Evolutionary conservation across 2,113 vertebrate genomes (phyloP), one percentile per base, ranked within the genome.

Genomic region (Otus sunia): DNA sequence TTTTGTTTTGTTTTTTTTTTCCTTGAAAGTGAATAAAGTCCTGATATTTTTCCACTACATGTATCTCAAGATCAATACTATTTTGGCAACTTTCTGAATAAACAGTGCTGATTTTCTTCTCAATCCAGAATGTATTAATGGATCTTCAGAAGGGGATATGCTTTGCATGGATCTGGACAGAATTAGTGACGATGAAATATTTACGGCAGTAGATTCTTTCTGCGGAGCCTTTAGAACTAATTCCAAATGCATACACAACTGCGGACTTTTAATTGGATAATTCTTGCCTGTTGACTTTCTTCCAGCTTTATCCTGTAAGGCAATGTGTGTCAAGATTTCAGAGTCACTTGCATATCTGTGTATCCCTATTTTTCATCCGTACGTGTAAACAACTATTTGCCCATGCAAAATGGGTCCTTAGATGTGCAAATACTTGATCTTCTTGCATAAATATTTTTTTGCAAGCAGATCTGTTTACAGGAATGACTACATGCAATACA

Each of bases 161-260:
- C 62, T 86, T 95, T 43, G 15, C 74, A 78, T 91, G 74, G 81
- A 66, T 97, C 97, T 96, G 97, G 87, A 94, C 94, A 97, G 84
- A 96, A 95, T 95, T 97, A 97, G 81, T 64, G 87, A 96, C 7
- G 29, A 96, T 73, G 74, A 97, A 85, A 96, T 90, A 91, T 96
- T 96, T 94, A 94, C 91, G 88, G 89, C 84, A 66, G 67, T 64
- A 66, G 66, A 89, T 90, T 96, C 96, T 83, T 94, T 91, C 87
- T 96, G 66, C 6, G 4, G 77, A 93, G 87, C 55, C 91, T 91
- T 97, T 96, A 92, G 96, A 97, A 96, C 93, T 94, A 83, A 96
- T 97, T 95, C 94, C 96, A 97, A 97, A 97, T 91, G 94, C 95
- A 95, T 96, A 94, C 63, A 91, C 1, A 4, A 92, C 85, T 94